These are phyloP conservation scores for Myoxocephalus aenaeus DNA, from an alignment of 2,797 vertebrate genomes.

Conservation along the genomic window DNA sequence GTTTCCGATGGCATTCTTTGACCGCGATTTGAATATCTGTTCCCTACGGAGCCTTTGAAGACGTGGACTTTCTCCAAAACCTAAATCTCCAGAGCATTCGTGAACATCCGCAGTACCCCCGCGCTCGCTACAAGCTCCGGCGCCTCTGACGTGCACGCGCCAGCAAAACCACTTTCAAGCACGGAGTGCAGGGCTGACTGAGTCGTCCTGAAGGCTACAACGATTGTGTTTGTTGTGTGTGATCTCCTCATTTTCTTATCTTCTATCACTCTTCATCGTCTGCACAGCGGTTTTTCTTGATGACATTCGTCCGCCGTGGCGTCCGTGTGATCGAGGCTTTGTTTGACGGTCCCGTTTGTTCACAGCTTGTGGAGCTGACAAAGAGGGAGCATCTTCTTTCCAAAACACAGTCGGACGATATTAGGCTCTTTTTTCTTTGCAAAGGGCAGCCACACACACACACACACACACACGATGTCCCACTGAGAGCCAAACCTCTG, in stretches of 20 bases:
- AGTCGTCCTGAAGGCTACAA: constrained; percentile 53
- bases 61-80: constrained; percentile 50
- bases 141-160: constrained; percentile 52
- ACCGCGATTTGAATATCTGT: constrained; percentile 55
- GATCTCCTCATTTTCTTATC: constrained; percentile 38
- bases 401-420: constrained; percentile 8
- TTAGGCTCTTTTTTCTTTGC: constrained; percentile 3
- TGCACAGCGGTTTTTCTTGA: constrained; percentile 43
- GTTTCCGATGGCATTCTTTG: constrained; percentile 37
- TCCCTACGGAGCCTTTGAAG: constrained; percentile 69
- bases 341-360: constrained; percentile 26
- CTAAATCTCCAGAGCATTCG: constrained; percentile 60
- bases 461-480: constrained; percentile 27
- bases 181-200: constrained; percentile 3
- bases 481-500: constrained; percentile 23
- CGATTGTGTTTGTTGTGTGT: constrained; percentile 22
- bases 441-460: constrained; percentile 25
- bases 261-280: constrained; percentile 32
- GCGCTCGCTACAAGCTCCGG: constrained; percentile 23
- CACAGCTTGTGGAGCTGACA: constrained; percentile 34
- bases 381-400: constrained; percentile 26
- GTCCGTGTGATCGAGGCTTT: constrained; percentile 52
- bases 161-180: constrained; percentile 34
- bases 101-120: constrained; percentile 44
- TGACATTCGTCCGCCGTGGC: constrained; percentile 38